phyloP scores from a whole-genome alignment of 2,797 vertebrate species.

The Syndactyla subalaris region DNA sequence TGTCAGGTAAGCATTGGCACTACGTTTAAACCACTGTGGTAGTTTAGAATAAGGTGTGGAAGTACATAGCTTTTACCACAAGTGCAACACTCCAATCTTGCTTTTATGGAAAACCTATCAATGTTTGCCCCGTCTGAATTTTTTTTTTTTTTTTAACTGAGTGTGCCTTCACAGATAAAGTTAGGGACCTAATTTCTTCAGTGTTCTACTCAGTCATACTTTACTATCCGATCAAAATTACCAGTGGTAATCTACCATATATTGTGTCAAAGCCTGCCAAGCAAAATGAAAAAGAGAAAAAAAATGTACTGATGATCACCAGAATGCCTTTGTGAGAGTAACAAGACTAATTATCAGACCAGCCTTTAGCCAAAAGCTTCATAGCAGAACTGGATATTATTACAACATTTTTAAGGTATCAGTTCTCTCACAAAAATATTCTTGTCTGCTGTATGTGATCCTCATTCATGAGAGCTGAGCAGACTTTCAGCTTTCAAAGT shows the following conservation, averaged over 20 bases:
- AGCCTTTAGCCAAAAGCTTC: neutral
- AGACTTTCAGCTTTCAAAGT: neutral
- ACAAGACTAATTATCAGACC: neutral
- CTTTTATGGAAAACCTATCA: neutral
- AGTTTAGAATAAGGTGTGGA: neutral
- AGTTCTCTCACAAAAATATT: neutral
- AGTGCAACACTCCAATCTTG: neutral
- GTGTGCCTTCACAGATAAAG: neutral
- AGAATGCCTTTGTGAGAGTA: neutral
- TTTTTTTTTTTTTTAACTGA: neutral
- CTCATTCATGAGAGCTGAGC: neutral
- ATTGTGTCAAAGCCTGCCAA: neutral
- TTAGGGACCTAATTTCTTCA: neutral
- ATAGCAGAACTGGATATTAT: neutral
- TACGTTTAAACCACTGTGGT: neutral
- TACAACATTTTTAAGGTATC: neutral
- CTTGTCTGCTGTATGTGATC: neutral
- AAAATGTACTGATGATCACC: neutral
- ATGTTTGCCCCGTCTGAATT: neutral
- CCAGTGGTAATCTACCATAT: neutral
- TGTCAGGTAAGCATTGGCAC: neutral
- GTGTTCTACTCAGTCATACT: neutral
- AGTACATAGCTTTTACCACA: rapidly evolving
- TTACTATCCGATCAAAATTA: neutral
- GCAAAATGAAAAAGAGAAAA: neutral